phyloP scores from a whole-genome alignment of 2,113 vertebrate species.

The Hylia prasina region DNA sequence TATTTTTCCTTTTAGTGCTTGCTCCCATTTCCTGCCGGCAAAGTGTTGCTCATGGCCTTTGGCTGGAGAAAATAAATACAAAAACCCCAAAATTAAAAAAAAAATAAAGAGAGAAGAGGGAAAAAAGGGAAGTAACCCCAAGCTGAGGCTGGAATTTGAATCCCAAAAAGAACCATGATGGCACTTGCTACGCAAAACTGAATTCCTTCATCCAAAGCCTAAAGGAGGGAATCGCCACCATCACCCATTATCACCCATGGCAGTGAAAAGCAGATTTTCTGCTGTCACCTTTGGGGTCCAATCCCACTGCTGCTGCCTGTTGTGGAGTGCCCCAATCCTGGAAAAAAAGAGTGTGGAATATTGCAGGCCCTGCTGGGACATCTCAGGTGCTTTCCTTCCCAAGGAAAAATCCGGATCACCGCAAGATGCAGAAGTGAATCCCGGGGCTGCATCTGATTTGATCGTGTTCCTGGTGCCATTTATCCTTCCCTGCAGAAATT shows the following conservation, averaged over 20 bases:
- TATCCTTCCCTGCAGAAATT: neutral
- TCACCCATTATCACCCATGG: too few relatives aligned
- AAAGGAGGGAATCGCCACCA: neutral
- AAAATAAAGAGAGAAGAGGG: too few relatives aligned
- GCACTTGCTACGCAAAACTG: neutral
- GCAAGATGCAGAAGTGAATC: neutral
- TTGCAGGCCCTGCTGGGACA: neutral
- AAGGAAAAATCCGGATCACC: neutral
- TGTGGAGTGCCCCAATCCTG: neutral
- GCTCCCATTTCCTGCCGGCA: neutral
- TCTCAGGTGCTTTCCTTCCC: neutral
- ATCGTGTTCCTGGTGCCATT: fast-evolving
- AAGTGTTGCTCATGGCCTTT: neutral
- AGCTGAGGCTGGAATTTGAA: neutral
- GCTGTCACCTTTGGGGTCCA: neutral
- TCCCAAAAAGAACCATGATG: neutral
- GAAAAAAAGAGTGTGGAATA: neutral
- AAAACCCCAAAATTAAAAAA: too few relatives aligned
- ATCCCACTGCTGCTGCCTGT: neutral
- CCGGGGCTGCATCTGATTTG: neutral
- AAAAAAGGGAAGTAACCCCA: neutral
- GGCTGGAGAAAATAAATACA: neutral
- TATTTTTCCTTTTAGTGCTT: neutral
- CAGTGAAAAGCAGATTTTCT: neutral
- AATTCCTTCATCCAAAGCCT: neutral